Conservation (phyloP, 2,888 invertebrate species). For the Trachelus troglodyta region DNA sequence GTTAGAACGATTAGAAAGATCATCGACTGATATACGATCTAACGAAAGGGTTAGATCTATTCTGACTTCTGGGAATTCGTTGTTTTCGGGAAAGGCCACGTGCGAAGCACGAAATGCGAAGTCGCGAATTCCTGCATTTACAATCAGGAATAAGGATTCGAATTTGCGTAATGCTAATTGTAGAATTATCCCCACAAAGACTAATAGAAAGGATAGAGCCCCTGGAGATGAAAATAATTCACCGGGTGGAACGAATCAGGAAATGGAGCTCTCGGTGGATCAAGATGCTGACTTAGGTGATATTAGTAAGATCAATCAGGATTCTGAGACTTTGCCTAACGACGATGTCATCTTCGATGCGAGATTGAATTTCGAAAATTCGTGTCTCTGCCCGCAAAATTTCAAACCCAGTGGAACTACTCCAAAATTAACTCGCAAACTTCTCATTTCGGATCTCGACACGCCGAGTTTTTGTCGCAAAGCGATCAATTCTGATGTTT, state of each 20-base stretch:
- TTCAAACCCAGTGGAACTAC: constrained; percentile 51
- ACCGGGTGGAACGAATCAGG: constrained; percentile 17
- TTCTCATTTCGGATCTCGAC: constrained; percentile 53
- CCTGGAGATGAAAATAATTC: constrained; percentile 44
- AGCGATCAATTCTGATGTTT: constrained; percentile 12
- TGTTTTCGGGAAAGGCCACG: constrained; percentile 33
- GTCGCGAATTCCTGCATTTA: constrained; percentile 19
- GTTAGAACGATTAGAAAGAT: constrained; percentile 36
- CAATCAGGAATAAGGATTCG: constrained; percentile 25
- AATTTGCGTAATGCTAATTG: constrained; percentile 12
- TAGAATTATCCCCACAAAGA: constrained; percentile 12
- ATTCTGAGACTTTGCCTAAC: not conserved
- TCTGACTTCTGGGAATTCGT: constrained; percentile 31
- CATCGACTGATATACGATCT: constrained; percentile 26
- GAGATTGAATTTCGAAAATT: constrained; percentile 45
- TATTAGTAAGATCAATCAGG: not conserved
- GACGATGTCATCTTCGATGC: not conserved
- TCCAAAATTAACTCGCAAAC: constrained; percentile 54
- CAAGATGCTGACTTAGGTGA: not conserved
- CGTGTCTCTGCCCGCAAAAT: constrained; percentile 41
- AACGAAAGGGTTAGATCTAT: constrained; percentile 6
- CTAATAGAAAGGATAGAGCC: constrained; percentile 21
- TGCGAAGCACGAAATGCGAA: constrained; percentile 2
- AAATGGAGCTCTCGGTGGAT: not conserved
- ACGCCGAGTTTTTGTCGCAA: constrained; percentile 40